Base-by-base conservation (phyloP, 2,113 vertebrate genomes). In the Falco punctatus region DNA sequence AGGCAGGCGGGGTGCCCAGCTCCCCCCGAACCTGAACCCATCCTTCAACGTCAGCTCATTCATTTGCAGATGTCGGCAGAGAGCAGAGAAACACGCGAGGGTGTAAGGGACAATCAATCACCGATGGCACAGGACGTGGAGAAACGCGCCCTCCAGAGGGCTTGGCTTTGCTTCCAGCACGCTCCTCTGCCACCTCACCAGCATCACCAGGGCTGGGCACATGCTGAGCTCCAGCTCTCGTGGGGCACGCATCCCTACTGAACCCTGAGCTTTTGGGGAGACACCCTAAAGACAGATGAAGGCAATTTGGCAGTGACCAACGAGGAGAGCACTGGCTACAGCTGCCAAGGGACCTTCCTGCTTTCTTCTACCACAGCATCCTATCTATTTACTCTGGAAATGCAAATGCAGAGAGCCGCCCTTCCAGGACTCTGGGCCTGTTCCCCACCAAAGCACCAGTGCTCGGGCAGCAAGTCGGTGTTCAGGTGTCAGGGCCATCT, bases 21-120 rank as follows among this genome's bases (percentile, higher is more conserved):
- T 96, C 86, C 59, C 70, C 91, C 44, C 9, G 52, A 70, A 88
- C 52, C 94, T 66, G 14, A 96, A 73, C 81, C 95, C 98, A 98
- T 98, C 97, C 97, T 97, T 98, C 98, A 98, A 86, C 80, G 96
- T 98, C 99, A 98, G 96, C 93, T 96, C 98, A 97, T 97, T 94
- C 98, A 98, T 98, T 90, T 11, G 90, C 95, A 65, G 75, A 32
- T 44, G 95, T 78, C 33, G 1, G 81, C 66, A 61, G 85, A 67
- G 77, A 66, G 73, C 69, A 8, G 52, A 44, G 87, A 13, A 51
- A 38, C 52, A 38, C 46, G 33, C 70, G 2, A 12, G 88, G 71
- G 55, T 21, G 5, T 3, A 11, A 74, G 87, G 89, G 89, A 74
- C 89, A 61, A 96, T 87, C 95, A 5, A 77, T 94, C 94, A 82